Conservation (phyloP, 2,888 invertebrate genomes). For the Scrobipalpa atriplicella region DNA sequence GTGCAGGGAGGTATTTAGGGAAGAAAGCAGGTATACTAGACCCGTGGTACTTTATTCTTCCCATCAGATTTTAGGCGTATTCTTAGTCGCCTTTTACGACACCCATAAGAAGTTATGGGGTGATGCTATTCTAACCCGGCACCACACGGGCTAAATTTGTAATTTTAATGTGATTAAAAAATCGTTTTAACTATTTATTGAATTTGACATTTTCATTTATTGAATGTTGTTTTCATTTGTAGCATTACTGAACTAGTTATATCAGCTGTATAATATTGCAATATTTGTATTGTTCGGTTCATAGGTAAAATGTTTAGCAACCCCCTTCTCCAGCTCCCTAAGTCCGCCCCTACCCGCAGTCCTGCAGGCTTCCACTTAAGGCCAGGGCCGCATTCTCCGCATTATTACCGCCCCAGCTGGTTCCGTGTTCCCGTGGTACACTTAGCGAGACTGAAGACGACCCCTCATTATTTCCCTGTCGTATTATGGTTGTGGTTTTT, state of each 20-base stretch:
- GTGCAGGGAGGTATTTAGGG: constrained; percentile 14
- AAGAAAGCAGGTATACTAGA: background rate
- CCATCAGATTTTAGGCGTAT: too few relatives aligned
- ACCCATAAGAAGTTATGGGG: too few relatives aligned
- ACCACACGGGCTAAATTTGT: too few relatives aligned
- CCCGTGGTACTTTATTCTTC: too few relatives aligned
- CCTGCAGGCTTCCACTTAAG: constrained; percentile 22
- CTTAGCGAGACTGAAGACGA: constrained; percentile 27
- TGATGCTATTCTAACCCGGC: too few relatives aligned
- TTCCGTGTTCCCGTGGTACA: constrained; percentile 37
- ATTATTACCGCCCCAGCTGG: constrained; percentile 33
- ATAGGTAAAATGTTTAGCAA: background rate
- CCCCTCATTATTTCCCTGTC: background rate
- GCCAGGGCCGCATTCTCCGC: constrained; percentile 32
- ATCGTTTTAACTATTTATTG: too few relatives aligned
- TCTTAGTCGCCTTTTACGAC: too few relatives aligned
- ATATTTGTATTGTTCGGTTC: background rate
- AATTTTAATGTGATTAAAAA: too few relatives aligned
- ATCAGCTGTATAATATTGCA: too few relatives aligned
- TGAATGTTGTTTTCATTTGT: too few relatives aligned
- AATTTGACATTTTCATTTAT: too few relatives aligned
- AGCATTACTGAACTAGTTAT: too few relatives aligned
- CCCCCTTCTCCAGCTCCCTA: background rate
- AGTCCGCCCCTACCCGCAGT: constrained; percentile 13
- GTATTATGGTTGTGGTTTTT: background rate